phyloP scores from a whole-genome alignment of 23 tunicate species.

The Ciona savignyi region DNA sequence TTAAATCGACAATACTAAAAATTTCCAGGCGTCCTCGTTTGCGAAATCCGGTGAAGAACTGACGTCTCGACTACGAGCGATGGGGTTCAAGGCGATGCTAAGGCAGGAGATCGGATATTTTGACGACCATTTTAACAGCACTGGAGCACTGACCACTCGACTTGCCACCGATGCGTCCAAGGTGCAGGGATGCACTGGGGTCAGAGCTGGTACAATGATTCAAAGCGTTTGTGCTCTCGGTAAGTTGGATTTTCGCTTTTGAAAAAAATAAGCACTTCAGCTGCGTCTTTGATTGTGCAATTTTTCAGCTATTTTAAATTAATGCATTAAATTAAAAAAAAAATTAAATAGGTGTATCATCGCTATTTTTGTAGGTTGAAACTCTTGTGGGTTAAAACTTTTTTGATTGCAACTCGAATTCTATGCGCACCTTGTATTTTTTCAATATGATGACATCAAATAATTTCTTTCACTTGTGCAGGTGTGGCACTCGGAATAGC shows the following conservation, averaged over 20 bases:
- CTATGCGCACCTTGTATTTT: no score
- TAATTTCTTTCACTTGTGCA: neutral
- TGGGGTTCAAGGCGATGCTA: neutral
- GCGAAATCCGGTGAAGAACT: constrained; percentile 1
- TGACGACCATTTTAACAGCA: neutral
- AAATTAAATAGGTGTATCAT: neutral
- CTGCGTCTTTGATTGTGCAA: no score
- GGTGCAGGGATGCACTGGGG: neutral
- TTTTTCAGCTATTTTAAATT: no score
- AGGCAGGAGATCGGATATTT: neutral
- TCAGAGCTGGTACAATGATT: neutral
- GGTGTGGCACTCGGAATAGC: constrained; percentile 10
- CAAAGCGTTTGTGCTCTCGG: constrained; percentile 3
- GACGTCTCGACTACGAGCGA: neutral
- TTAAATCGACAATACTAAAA: neutral
- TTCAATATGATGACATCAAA: no score
- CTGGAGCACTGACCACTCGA: neutral
- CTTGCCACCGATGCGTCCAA: neutral
- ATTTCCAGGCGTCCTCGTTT: neutral
- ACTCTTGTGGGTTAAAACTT: no score
- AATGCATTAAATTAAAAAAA: neutral
- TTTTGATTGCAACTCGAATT: neutral
- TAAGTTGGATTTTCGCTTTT: no score
- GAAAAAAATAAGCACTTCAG: no score
- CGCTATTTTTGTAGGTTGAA: no score